phyloP scores from a whole-genome alignment of 1,140 invertebrate species.

The Planococcus citri region DNA sequence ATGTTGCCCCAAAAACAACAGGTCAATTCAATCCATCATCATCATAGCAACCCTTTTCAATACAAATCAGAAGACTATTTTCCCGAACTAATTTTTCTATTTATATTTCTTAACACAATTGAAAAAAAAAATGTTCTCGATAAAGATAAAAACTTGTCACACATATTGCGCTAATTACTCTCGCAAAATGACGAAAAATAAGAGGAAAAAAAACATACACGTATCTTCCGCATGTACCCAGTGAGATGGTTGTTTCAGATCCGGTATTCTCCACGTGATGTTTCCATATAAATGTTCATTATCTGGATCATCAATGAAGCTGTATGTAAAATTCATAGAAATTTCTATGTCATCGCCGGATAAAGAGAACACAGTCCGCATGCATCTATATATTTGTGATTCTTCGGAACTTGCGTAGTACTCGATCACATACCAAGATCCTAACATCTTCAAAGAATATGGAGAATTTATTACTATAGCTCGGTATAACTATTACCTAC shows the following conservation, averaged over 20 bases:
- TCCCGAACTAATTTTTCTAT: neutral
- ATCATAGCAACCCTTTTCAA: too few relatives aligned
- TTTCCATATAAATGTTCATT: slow-evolving; percentile 65
- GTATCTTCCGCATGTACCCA: slow-evolving; percentile 72
- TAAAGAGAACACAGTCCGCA: slow-evolving; percentile 59
- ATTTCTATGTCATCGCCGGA: slow-evolving; percentile 39
- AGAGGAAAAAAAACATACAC: slow-evolving; percentile 42
- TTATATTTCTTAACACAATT: too few relatives aligned
- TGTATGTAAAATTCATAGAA: slow-evolving; percentile 76
- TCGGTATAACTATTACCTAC: too few relatives aligned
- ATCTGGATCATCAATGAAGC: slow-evolving; percentile 65
- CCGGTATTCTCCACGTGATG: slow-evolving; percentile 70
- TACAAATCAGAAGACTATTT: too few relatives aligned
- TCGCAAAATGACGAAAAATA: neutral
- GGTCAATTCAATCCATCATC: too few relatives aligned
- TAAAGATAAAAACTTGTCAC: slow-evolving; percentile 2
- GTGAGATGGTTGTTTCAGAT: slow-evolving; percentile 54
- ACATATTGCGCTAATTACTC: slow-evolving; percentile 5
- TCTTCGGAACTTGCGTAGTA: slow-evolving; percentile 79
- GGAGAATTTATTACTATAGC: too few relatives aligned
- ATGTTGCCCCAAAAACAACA: too few relatives aligned
- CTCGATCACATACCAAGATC: slow-evolving; percentile 67
- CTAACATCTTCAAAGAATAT: slow-evolving; percentile 47
- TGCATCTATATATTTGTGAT: slow-evolving; percentile 64
- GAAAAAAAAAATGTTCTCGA: neutral